Evolutionary conservation across 2,888 invertebrate genomes (phyloP).

Genomic region (Bombyx huttoni): DNA sequence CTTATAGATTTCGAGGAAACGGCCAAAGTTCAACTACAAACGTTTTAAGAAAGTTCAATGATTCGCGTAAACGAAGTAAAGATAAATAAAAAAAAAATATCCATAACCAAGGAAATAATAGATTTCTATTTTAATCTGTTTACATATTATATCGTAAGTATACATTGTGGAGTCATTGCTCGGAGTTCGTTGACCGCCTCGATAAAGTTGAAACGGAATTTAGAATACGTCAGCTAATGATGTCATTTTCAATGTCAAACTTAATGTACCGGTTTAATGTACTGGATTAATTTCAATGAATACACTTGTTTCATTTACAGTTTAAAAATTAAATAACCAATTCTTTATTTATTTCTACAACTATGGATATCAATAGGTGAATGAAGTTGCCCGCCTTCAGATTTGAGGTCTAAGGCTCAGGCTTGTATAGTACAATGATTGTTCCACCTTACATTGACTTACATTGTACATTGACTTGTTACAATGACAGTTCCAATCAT

Average conservation of each 20-base stretch:
- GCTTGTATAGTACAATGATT: too few relatives aligned
- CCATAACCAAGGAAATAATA: neutral
- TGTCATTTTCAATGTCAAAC: constrained; percentile 32
- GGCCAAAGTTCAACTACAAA: too few relatives aligned
- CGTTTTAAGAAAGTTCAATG: neutral
- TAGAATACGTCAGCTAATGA: constrained; percentile 20
- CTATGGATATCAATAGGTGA: too few relatives aligned
- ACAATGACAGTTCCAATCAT: too few relatives aligned
- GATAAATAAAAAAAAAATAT: neutral
- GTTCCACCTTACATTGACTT: too few relatives aligned
- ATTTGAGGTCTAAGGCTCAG: too few relatives aligned
- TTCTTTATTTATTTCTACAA: too few relatives aligned
- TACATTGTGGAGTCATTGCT: constrained; percentile 7
- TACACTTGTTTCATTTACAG: neutral
- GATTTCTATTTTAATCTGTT: neutral
- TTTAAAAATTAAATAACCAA: too few relatives aligned
- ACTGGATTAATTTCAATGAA: neutral
- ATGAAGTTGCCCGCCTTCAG: too few relatives aligned
- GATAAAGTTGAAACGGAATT: constrained; percentile 24
- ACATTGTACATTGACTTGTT: too few relatives aligned
- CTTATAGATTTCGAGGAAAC: too few relatives aligned
- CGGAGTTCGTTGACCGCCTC: constrained; percentile 20
- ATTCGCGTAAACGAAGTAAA: neutral
- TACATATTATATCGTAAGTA: neutral
- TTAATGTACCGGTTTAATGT: constrained; percentile 1